Conservation (phyloP, 2,888 invertebrate genomes). For the Coleophora deauratella region DNA sequence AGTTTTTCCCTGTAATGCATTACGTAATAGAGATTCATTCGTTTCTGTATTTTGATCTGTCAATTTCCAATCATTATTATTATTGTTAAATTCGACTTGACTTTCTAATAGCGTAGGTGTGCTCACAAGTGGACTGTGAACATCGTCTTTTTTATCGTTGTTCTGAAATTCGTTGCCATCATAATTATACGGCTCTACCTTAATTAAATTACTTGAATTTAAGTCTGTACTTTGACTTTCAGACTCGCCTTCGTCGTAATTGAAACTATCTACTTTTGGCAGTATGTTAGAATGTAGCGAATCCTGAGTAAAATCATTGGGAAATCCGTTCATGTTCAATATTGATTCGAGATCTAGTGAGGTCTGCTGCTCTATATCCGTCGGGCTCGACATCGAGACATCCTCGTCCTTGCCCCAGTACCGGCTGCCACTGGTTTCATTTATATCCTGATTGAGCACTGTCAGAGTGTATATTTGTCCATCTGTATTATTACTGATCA, state of each 20-base stretch:
- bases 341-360: constrained; percentile 86
- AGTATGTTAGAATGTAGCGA: constrained; percentile 65
- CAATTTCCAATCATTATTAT: constrained; percentile 88
- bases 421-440: constrained; percentile 77
- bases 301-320: constrained; percentile 74
- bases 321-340: constrained; percentile 79
- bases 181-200: constrained; percentile 58
- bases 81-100: constrained; percentile 76
- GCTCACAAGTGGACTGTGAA: constrained; percentile 55
- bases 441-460: constrained; percentile 86
- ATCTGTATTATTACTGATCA: constrained; percentile 78
- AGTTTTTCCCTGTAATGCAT: constrained; percentile 88
- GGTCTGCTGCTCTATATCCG: constrained; percentile 73
- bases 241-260: constrained; percentile 85
- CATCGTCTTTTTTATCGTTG: constrained; percentile 60
- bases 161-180: constrained; percentile 54
- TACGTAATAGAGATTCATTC: constrained; percentile 85
- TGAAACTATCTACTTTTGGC: constrained; percentile 82
- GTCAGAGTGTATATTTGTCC: constrained; percentile 90
- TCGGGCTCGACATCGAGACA: constrained; percentile 75
- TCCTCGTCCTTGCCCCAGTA: constrained; percentile 80
- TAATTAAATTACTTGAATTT: constrained; percentile 74
- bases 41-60: constrained; percentile 80
- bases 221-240: constrained; percentile 83
- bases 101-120: constrained; percentile 69